Evolutionary conservation across 2,797 vertebrate genomes (phyloP), one percentile per base, ranked within the genome.

Genomic region (Euthynnus affinis): DNA sequence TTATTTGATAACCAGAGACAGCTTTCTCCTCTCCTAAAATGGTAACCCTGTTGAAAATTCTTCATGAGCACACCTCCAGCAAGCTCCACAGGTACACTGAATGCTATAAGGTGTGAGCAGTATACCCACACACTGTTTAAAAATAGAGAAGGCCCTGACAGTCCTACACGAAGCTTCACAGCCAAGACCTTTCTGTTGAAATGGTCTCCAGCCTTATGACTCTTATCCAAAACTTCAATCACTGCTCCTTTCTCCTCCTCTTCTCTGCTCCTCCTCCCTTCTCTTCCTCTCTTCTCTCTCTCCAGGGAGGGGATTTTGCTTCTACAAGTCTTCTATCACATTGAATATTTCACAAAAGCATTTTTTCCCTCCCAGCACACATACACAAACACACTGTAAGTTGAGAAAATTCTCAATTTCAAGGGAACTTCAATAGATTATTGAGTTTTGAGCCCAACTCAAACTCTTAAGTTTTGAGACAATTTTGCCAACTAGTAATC

Each of bases 51-150:
- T 20, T 72, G 40, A 80, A 57, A 42, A 80, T 20, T 71, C 61
- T 67, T 58, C 56, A 75, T 66, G 57, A 63, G 61, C 62, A 55
- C 74, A 86, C 82, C 81, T 83, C 77, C 66, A 66, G 51, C 6
- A 34, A 34, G 72, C 63, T 88, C 83, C 66, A 87, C 91, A 92
- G 92, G 90, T 92, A 58, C 46, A 74, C 57, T 84, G 71, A 65
- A 82, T 78, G 77, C 87, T 86, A 73, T 88, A 91, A 91, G 89
- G 91, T 93, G 90, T 80, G 82, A 86, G 86, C 73, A 29, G 58
- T 66, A 83, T 89, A 88, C 90, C 92, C 93, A 93, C 92, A 90
- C 90, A 91, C 65, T 83, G 67, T 83, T 85, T 88, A 93, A 93
- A 93, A 91, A 94, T 93, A 93, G 88, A 88, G 69, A 60, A 56